Evolutionary conservation across 2,797 vertebrate species (phyloP).

Genomic region (Channa striata): DNA sequence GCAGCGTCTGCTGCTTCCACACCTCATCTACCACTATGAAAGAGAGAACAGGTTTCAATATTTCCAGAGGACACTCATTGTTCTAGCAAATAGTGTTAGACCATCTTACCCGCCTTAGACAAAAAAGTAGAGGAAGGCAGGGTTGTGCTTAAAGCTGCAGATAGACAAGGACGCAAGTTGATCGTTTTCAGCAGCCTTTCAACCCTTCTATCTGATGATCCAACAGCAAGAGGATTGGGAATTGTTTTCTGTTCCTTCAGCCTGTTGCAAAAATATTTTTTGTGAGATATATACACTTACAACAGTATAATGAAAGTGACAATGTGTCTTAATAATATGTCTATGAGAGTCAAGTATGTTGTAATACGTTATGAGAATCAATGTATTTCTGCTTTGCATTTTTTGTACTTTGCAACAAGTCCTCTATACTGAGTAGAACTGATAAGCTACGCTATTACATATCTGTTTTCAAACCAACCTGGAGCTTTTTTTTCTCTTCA

Average conservation of each 20-base stretch:
- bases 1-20: slow-evolving; percentile 89
- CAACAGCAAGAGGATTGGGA: slow-evolving; percentile 86
- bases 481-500: slow-evolving; percentile 72
- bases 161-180: slow-evolving; percentile 77
- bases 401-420: background rate
- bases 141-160: slow-evolving; percentile 53
- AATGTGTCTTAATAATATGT: background rate
- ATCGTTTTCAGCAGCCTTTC: slow-evolving; percentile 85
- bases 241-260: slow-evolving; percentile 81
- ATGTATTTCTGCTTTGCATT: background rate
- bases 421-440: background rate
- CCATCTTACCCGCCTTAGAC: slow-evolving; percentile 84
- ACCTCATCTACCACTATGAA: slow-evolving; percentile 85
- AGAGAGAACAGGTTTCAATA: background rate
- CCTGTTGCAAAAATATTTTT: slow-evolving; percentile 50
- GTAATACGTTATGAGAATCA: background rate
- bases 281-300: too few species aligned
- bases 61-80: background rate
- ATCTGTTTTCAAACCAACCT: slow-evolving; percentile 71
- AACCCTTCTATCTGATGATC: slow-evolving; percentile 82
- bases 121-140: slow-evolving; percentile 68
- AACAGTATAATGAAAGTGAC: too few species aligned
- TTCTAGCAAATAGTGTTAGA: background rate
- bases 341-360: background rate
- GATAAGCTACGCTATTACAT: background rate